These are phyloP conservation scores for Pangasianodon hypophthalmus DNA, from an alignment of 2,113 vertebrate species.

Conservation along the genomic window DNA sequence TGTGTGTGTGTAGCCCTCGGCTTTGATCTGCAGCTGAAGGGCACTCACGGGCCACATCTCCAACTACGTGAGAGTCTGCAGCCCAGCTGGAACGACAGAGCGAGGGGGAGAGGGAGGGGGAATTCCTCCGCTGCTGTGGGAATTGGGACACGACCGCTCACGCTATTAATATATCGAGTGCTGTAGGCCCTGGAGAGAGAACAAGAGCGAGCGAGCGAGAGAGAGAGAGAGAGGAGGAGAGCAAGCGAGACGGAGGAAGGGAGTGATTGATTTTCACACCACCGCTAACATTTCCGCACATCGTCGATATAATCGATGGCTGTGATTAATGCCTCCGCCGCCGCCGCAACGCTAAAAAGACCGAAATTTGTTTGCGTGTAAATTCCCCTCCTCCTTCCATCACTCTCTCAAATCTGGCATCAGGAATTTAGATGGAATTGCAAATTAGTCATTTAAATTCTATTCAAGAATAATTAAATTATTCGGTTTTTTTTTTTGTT, in stretches of 20 bases:
- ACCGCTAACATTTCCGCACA: constrained; percentile 42
- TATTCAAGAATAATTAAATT: not conserved
- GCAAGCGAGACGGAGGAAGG: not conserved
- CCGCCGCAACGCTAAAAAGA: not conserved
- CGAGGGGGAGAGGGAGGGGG: constrained; percentile 30
- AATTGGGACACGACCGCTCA: constrained; percentile 50
- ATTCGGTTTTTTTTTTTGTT: not conserved
- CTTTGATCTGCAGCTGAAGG: constrained; percentile 59
- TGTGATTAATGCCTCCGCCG: constrained; percentile 33
- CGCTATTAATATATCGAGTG: constrained; percentile 54
- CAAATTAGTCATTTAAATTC: not conserved
- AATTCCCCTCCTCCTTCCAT: not conserved
- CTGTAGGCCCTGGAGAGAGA: constrained; percentile 31
- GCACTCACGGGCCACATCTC: constrained; percentile 56
- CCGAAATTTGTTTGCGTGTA: not conserved
- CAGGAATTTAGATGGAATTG: not conserved
- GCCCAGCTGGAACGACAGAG: constrained; percentile 47
- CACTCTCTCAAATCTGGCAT: not conserved
- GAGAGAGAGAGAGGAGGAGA: not conserved
- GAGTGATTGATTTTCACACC: constrained; percentile 42
- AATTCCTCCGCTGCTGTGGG: constrained; percentile 53
- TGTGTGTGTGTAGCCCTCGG: constrained; percentile 35
- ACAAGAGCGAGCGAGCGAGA: not conserved
- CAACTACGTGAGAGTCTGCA: constrained; percentile 54
- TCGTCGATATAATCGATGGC: constrained; percentile 39